Conservation (phyloP, 1,140 invertebrate genomes). For the Drosophila bipectinata region DNA sequence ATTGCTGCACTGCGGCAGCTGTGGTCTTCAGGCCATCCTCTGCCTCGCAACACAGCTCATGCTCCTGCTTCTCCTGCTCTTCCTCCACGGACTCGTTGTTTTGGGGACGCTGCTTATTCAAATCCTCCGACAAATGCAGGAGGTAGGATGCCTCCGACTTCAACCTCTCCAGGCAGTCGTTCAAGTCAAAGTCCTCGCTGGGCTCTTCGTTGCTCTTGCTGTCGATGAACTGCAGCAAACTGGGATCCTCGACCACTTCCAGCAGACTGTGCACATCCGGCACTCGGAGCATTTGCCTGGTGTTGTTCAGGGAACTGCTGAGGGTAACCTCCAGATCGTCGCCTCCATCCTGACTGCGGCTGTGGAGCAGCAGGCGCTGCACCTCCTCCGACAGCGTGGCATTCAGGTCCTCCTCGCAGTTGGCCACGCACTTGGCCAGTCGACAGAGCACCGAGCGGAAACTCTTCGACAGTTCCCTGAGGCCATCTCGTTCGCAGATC, state of each 20-base stretch:
- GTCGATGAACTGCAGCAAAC: conserved; percentile 74
- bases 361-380: conserved; percentile 67
- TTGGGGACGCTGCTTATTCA: conserved; percentile 45
- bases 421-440: conserved; percentile 88
- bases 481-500: conserved; percentile 84
- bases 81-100: conserved; percentile 36
- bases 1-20: conserved; percentile 22
- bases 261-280: conserved; percentile 88
- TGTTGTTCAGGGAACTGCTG: conserved; percentile 58
- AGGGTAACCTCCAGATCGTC: conserved; percentile 61
- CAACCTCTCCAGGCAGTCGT: conserved; percentile 87
- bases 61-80: conserved; percentile 74
- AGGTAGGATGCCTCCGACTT: conserved; percentile 88
- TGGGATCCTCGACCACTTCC: conserved; percentile 82
- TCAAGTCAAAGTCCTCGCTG: conserved; percentile 85
- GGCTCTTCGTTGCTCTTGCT: conserved; percentile 77
- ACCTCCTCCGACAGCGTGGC: conserved; percentile 89
- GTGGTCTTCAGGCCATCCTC: conserved; percentile 73
- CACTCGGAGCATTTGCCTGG: conserved; percentile 85
- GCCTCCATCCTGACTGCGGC: conserved; percentile 62
- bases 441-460: conserved; percentile 86
- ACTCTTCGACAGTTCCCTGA: conserved; percentile 75
- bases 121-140: conserved; percentile 86
- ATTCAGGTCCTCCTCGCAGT: conserved; percentile 91
- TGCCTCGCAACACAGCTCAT: conserved; percentile 71